A percentile compares a stretch with the other conserved stretches of the same genome.
Evolutionary conservation across 2,888 invertebrate species (phyloP).

Genomic region (Mesoligia furuncula): DNA sequence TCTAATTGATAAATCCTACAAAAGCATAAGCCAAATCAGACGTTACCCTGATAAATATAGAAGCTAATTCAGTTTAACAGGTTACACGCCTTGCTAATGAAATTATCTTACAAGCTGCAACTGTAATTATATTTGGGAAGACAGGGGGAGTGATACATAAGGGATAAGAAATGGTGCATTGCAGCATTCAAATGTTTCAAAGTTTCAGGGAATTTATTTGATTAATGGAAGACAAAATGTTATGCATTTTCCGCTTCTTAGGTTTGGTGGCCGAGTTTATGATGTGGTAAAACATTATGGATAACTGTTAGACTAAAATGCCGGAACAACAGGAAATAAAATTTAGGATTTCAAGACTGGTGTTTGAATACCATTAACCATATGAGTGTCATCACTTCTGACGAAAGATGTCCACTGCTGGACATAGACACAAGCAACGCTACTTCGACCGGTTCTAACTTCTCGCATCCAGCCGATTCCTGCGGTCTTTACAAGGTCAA

Average conservation of each 20-base stretch:
- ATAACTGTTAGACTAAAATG: not conserved
- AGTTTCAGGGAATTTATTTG: conserved; percentile 10
- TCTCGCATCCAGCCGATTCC: no score
- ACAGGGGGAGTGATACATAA: conserved; percentile 39
- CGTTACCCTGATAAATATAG: conserved; percentile 32
- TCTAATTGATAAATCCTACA: conserved; percentile 21
- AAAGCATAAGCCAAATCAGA: conserved; percentile 17
- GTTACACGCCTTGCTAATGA: conserved; percentile 58
- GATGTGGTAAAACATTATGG: not conserved
- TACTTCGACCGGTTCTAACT: no score
- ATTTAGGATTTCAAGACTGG: not conserved
- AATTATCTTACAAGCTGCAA: conserved; percentile 68
- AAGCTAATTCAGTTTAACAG: conserved; percentile 38
- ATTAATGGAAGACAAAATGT: not conserved
- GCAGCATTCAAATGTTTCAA: conserved; percentile 51
- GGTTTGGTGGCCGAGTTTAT: not conserved
- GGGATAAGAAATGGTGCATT: conserved; percentile 66
- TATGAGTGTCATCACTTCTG: no score
- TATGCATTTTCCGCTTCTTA: not conserved
- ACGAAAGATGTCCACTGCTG: not conserved
- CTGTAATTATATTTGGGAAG: conserved; percentile 65
- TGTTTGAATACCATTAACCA: not conserved
- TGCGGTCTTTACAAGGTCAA: not conserved
- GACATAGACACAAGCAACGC: not conserved
- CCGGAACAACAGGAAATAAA: not conserved